Evolutionary conservation across 2,113 vertebrate genomes (phyloP).

Genomic region (Neoarius graeffei): DNA sequence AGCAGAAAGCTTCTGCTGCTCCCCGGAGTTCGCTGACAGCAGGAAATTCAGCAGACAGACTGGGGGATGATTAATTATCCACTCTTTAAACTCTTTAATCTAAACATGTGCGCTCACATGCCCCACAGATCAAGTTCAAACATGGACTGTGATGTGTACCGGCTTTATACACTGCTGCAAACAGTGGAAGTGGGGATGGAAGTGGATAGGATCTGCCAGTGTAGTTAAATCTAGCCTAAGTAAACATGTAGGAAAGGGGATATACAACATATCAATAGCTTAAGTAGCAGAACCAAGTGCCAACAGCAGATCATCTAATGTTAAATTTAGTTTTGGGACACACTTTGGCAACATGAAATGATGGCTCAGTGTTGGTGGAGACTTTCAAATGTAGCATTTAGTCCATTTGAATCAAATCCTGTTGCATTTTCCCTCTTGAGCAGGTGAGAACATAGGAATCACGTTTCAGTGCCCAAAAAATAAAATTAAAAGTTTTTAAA

Average conservation of each 20-base stretch:
- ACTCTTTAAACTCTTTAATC: constrained; percentile 24
- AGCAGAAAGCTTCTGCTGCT: background rate
- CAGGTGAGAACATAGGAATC: background rate
- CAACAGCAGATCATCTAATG: background rate
- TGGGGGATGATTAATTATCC: constrained; percentile 35
- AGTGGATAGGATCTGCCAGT: background rate
- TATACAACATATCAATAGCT: background rate
- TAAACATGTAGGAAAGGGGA: background rate
- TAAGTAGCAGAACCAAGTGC: background rate
- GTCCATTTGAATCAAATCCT: background rate
- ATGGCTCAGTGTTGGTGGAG: background rate
- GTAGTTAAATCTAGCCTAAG: background rate
- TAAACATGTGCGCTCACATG: constrained; percentile 17
- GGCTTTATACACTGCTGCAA: background rate
- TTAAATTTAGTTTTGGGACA: background rate
- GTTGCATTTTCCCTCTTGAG: background rate
- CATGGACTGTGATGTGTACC: background rate
- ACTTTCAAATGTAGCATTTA: background rate
- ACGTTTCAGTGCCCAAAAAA: background rate
- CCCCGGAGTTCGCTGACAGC: constrained; percentile 6
- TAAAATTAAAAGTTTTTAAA: background rate
- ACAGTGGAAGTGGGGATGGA: background rate
- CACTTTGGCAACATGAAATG: background rate
- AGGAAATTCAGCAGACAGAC: constrained; percentile 31
- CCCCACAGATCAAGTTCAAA: constrained; percentile 19